Conservation (phyloP, 2,113 vertebrate species). For the Tapirus terrestris region DNA sequence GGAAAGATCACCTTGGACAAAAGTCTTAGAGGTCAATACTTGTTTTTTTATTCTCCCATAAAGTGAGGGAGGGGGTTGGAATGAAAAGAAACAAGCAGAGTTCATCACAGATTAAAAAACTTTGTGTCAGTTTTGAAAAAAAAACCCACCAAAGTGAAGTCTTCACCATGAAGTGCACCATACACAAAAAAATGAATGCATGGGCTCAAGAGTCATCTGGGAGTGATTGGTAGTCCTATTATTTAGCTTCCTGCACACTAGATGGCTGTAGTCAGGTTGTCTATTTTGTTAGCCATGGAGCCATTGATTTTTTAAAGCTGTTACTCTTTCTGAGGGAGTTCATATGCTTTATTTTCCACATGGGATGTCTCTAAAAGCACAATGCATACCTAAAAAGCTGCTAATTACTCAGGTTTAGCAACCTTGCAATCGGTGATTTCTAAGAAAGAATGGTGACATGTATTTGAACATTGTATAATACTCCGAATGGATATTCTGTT, state of each 20-base stretch:
- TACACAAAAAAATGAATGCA: not conserved
- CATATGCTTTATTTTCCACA: not conserved
- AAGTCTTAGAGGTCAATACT: slow-evolving; percentile 14
- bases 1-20: slow-evolving; percentile 39
- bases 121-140: not conserved
- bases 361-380: not conserved
- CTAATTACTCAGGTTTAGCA: not conserved
- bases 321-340: slow-evolving; percentile 48
- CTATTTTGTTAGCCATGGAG: not conserved
- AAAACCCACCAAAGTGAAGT: fast-evolving
- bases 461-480: not conserved
- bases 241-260: not conserved
- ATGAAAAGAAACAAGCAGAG: not conserved
- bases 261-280: not conserved
- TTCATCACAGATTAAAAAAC: not conserved
- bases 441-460: not conserved
- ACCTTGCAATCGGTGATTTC: not conserved
- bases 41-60: not conserved
- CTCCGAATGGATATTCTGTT: slow-evolving; percentile 34
- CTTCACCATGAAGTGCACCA: not conserved
- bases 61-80: not conserved
- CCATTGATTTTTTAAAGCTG: not conserved
- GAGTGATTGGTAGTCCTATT: not conserved
- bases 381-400: not conserved
- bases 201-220: not conserved